Evolutionary conservation across 2,797 vertebrate species (phyloP).

Genomic region (Halcyon smyrnensis): DNA sequence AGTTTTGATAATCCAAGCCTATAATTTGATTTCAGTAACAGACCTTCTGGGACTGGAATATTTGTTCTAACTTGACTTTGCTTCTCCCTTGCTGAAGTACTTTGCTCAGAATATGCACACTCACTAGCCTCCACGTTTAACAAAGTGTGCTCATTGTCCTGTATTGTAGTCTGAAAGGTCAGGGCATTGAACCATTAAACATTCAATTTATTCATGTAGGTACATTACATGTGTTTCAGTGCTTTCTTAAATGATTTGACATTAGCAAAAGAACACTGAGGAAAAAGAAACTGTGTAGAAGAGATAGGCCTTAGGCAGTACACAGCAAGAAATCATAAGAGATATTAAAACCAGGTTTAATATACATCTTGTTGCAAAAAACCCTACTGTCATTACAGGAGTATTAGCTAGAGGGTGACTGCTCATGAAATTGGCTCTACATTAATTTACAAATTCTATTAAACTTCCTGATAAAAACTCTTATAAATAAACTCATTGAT

Average conservation of each 20-base stretch:
- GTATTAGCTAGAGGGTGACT: not conserved
- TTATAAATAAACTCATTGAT: not conserved
- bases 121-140: not conserved
- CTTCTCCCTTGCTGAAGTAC: not conserved
- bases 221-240: conserved; percentile 7
- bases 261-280: not conserved
- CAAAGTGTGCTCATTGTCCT: conserved; percentile 22
- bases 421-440: not conserved
- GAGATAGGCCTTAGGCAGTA: not conserved
- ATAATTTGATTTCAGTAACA: conserved; percentile 51
- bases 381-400: not conserved
- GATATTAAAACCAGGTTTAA: not conserved
- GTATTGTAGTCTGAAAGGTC: conserved; percentile 44
- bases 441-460: not conserved
- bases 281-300: not conserved
- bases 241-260: conserved; percentile 46
- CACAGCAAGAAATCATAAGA: not conserved
- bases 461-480: not conserved
- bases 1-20: conserved; percentile 38
- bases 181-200: conserved; percentile 33
- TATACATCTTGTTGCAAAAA: not conserved
- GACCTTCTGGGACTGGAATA: conserved; percentile 18
- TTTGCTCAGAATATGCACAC: conserved; percentile 9
- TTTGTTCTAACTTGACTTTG: conserved; percentile 50
- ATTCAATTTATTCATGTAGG: conserved; percentile 52